These are phyloP conservation scores for Coregonus clupeaformis DNA, from an alignment of 2,113 vertebrate species.

Conservation along the genomic window DNA sequence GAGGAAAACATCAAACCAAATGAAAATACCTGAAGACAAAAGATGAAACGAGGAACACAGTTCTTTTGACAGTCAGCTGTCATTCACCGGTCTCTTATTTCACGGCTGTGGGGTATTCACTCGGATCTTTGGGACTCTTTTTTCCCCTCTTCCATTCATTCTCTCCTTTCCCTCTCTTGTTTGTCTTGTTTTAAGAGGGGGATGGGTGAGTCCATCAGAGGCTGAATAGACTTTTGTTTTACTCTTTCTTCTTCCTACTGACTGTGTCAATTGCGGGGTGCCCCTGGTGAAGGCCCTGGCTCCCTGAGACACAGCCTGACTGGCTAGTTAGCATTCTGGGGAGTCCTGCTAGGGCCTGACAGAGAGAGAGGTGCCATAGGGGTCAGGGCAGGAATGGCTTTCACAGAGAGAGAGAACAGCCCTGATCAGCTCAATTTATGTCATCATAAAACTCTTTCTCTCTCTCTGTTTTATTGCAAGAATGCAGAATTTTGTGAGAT, in stretches of 20 bases:
- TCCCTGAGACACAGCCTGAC: conserved; percentile 72
- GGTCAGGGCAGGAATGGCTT: conserved; percentile 34
- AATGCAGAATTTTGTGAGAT: too few relatives aligned
- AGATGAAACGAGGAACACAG: conserved; percentile 31
- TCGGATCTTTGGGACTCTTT: conserved; percentile 48
- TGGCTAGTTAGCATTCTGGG: conserved; percentile 92
- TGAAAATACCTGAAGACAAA: conserved; percentile 26
- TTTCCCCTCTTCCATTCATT: conserved; percentile 74
- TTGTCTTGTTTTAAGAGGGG: conserved; percentile 64
- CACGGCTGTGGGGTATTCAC: conserved; percentile 77
- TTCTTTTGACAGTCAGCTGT: neutral
- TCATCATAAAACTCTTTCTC: too few relatives aligned
- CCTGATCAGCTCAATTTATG: conserved; percentile 1
- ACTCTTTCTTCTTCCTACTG: conserved; percentile 88
- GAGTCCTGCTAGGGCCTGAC: conserved; percentile 34
- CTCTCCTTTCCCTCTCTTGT: conserved; percentile 61
- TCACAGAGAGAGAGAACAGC: conserved; percentile 28
- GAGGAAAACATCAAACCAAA: conserved; percentile 11
- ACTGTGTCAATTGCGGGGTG: conserved; percentile 90
- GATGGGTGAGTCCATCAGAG: conserved; percentile 81
- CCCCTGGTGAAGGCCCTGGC: conserved; percentile 81
- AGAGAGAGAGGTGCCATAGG: conserved; percentile 16
- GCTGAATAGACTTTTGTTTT: conserved; percentile 97
- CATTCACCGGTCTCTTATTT: conserved; percentile 65
- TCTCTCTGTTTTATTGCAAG: too few relatives aligned